These are phyloP conservation scores for Cosmia pyralina DNA, from an alignment of 2,888 invertebrate species.

Conservation along the genomic window DNA sequence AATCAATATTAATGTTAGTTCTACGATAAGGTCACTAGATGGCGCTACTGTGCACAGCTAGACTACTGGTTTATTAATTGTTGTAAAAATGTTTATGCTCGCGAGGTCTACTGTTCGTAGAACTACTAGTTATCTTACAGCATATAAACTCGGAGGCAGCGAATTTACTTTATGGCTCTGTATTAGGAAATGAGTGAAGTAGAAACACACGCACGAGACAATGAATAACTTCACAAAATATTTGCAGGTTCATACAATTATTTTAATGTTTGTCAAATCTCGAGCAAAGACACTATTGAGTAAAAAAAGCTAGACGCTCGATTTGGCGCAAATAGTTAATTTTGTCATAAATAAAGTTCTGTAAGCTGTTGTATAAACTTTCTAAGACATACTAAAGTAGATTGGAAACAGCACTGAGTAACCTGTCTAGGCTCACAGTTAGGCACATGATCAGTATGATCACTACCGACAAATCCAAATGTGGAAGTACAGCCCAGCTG, in stretches of 20 bases:
- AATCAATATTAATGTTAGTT: too few species aligned
- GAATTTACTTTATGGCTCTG: conserved; percentile 23
- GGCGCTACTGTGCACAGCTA: too few species aligned
- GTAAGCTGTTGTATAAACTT: conserved; percentile 10
- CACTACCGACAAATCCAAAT: not conserved
- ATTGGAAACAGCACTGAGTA: conserved; percentile 1
- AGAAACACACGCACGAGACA: conserved; percentile 11
- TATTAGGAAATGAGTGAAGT: not conserved
- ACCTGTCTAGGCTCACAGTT: not conserved
- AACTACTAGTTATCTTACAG: conserved; percentile 15
- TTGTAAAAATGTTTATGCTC: too few species aligned
- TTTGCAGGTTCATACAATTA: conserved; percentile 2
- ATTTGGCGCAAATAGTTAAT: not conserved
- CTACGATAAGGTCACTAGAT: too few species aligned
- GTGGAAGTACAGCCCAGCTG: conserved; percentile 21
- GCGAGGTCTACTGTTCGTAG: too few species aligned
- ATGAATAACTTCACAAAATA: conserved; percentile 13
- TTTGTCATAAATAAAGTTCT: conserved; percentile 7
- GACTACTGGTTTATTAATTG: too few species aligned
- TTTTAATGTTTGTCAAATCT: not conserved
- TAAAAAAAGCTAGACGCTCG: conserved; percentile 6
- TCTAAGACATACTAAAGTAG: conserved; percentile 14
- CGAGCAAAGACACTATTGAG: not conserved
- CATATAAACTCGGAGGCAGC: conserved; percentile 27
- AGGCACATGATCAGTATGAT: conserved; percentile 30